phyloP scores from a whole-genome alignment of 2,113 vertebrate genomes.

The Polyodon spathula region DNA sequence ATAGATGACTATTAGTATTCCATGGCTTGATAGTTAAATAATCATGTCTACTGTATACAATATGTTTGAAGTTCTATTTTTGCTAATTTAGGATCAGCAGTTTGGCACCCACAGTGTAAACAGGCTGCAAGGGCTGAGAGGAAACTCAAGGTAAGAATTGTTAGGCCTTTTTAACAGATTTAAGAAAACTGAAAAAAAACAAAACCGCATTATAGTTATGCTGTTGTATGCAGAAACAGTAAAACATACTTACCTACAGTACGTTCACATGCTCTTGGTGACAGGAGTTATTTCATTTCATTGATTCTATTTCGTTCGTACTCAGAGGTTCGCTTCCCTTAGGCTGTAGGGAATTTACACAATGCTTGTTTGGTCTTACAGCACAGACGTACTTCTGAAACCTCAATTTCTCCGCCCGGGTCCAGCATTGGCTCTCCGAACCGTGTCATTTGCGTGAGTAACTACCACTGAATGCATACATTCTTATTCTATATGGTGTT shows the following conservation, averaged over 20 bases:
- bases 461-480: neutral
- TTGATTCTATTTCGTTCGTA: too few relatives aligned
- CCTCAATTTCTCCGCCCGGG: conserved; percentile 91
- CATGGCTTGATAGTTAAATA: too few relatives aligned
- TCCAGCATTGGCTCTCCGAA: conserved; percentile 92
- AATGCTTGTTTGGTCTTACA: conserved; percentile 45
- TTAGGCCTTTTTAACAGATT: too few relatives aligned
- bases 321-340: neutral
- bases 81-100: conserved; percentile 78
- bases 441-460: conserved; percentile 92
- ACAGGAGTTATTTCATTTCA: too few relatives aligned
- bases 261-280: too few relatives aligned
- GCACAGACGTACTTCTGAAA: conserved; percentile 90
- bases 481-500: conserved; percentile 28
- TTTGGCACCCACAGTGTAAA: conserved; percentile 97
- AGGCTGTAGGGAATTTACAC: too few relatives aligned
- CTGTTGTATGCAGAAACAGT: too few relatives aligned
- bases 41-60: too few relatives aligned
- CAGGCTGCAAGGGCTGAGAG: conserved; percentile 86
- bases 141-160: conserved; percentile 78
- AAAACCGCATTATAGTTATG: too few relatives aligned
- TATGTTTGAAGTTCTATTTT: conserved; percentile 3
- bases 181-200: too few relatives aligned
- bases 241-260: too few relatives aligned
- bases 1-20: too few relatives aligned